These are phyloP conservation scores for Poecilus cupreus DNA, from an alignment of 2,888 invertebrate genomes.

Conservation along the genomic window DNA sequence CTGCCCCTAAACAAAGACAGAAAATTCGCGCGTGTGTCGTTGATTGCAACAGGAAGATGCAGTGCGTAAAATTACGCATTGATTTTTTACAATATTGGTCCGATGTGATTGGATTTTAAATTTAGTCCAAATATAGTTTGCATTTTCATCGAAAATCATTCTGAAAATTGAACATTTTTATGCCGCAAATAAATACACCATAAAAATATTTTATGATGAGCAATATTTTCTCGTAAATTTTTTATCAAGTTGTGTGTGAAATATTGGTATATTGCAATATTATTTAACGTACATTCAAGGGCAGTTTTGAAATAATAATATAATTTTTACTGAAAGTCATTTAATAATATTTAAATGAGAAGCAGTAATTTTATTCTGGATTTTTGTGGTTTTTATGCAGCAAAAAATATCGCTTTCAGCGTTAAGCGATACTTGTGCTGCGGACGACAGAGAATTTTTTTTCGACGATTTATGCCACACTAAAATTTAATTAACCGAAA, in stretches of 20 bases:
- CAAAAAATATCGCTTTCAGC: conserved; percentile 32
- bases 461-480: conserved; percentile 33
- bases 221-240: not conserved
- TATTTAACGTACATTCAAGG: not conserved
- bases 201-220: not conserved
- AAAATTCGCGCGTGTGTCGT: conserved; percentile 23
- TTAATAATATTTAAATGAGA: conserved; percentile 18
- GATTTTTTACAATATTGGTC: conserved; percentile 59
- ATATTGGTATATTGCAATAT: not conserved
- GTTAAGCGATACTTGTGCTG: conserved; percentile 14
- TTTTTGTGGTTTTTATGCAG: conserved; percentile 21
- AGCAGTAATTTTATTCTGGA: conserved; percentile 15
- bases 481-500: conserved; percentile 35
- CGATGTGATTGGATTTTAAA: conserved; percentile 58
- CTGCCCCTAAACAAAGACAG: not conserved
- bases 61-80: conserved; percentile 60
- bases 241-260: too few species aligned
- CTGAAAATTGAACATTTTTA: not conserved
- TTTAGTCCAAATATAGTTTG: conserved; percentile 55
- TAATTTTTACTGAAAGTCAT: not conserved
- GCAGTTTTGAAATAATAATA: not conserved
- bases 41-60: conserved; percentile 50
- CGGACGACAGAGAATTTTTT: conserved; percentile 36
- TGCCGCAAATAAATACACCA: not conserved
- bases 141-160: conserved; percentile 29